phyloP scores from a whole-genome alignment of 2,797 vertebrate genomes.

The Helostoma temminkii region DNA sequence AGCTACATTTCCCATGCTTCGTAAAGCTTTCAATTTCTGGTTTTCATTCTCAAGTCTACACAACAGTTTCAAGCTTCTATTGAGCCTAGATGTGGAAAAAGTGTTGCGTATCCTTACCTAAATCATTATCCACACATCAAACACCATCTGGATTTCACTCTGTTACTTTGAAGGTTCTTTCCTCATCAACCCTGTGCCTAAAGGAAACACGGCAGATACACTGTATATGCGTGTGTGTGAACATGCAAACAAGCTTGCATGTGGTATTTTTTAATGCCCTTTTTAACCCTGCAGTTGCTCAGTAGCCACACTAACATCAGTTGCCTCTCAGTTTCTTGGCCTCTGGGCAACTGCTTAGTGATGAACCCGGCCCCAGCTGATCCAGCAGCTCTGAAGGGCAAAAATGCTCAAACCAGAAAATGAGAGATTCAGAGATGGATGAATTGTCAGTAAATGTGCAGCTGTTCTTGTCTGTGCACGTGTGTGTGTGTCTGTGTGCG shows the following conservation, averaged over 20 bases:
- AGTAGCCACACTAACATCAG: slow-evolving; percentile 41
- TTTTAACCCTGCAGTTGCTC: slow-evolving; percentile 63
- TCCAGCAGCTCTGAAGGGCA: slow-evolving; percentile 59
- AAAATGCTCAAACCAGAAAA: slow-evolving; percentile 73
- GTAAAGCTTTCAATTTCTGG: slow-evolving; percentile 38
- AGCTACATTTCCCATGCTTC: slow-evolving; percentile 36
- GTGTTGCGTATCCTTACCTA: slow-evolving; percentile 71
- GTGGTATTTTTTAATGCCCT: slow-evolving; percentile 53
- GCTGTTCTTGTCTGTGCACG: slow-evolving; percentile 56
- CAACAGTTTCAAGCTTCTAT: slow-evolving; percentile 49
- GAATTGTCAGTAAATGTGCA: slow-evolving; percentile 79
- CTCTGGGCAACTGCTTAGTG: slow-evolving; percentile 67
- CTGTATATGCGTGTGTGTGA: slow-evolving; percentile 21
- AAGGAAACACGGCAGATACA: slow-evolving; percentile 63
- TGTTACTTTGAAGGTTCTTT: slow-evolving; percentile 79
- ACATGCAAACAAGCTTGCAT: slow-evolving; percentile 47
- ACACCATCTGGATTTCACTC: slow-evolving; percentile 73
- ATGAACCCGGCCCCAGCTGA: slow-evolving; percentile 69
- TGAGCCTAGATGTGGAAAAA: slow-evolving; percentile 57
- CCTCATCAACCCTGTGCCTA: slow-evolving; percentile 70
- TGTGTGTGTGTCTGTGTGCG: slow-evolving; percentile 23
- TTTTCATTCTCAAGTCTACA: slow-evolving; percentile 49
- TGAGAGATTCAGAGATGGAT: slow-evolving; percentile 72
- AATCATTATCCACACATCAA: slow-evolving; percentile 84
- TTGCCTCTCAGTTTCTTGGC: slow-evolving; percentile 52